phyloP scores from a whole-genome alignment of 2,888 invertebrate genomes.

The Theretra japonica region DNA sequence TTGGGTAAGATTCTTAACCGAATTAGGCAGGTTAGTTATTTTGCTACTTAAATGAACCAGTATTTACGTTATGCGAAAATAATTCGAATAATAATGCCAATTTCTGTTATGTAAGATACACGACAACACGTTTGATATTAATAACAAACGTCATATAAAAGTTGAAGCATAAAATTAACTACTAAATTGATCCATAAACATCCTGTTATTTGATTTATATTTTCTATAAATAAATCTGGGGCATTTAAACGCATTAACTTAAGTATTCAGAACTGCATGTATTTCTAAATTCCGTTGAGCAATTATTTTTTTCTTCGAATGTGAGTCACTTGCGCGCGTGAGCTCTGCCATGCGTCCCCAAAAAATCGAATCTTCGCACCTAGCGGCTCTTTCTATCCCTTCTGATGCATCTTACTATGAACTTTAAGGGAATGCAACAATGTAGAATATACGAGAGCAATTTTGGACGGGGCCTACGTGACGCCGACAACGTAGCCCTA shows the following conservation, averaged over 20 bases:
- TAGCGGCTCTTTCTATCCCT: conserved; percentile 5
- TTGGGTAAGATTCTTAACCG: background rate
- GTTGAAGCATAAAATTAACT: background rate
- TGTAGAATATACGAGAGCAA: conserved; percentile 7
- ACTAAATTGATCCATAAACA: background rate
- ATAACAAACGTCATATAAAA: background rate
- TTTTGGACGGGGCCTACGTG: background rate
- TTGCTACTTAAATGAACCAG: too few relatives aligned
- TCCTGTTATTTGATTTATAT: background rate
- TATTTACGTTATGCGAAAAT: too few relatives aligned
- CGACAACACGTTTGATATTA: background rate
- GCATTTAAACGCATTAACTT: background rate
- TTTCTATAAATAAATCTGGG: background rate
- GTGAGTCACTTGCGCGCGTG: conserved; percentile 14
- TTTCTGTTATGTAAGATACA: too few relatives aligned
- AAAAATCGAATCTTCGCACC: conserved; percentile 12
- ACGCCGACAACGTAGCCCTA: conserved; percentile 13
- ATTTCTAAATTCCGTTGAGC: background rate
- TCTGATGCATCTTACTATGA: conserved; percentile 9
- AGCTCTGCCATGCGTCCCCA: background rate
- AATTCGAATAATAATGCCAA: too few relatives aligned
- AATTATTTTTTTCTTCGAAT: conserved; percentile 1
- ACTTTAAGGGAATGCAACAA: conserved; percentile 22
- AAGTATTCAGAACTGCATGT: background rate
- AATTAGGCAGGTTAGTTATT: background rate